phyloP scores from a whole-genome alignment of 2,888 invertebrate genomes.

The Xylota sylvarum region DNA sequence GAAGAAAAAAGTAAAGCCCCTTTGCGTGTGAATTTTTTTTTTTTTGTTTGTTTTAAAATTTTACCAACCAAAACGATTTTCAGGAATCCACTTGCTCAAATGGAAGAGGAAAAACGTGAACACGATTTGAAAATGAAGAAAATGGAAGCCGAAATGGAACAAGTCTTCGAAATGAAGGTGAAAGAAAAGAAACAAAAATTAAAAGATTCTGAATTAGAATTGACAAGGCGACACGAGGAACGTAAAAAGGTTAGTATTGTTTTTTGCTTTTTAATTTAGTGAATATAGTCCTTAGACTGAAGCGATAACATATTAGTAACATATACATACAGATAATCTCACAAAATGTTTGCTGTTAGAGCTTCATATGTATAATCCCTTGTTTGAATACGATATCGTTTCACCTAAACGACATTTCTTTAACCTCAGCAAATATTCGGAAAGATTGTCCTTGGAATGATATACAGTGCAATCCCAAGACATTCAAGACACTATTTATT shows the following conservation, averaged over 20 bases:
- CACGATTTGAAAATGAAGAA: constrained; percentile 99
- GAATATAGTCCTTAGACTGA: constrained; percentile 67
- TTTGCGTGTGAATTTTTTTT: constrained; percentile 49
- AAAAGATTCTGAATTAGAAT: constrained; percentile 97
- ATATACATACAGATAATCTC: neutral
- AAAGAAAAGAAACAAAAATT: constrained; percentile 98
- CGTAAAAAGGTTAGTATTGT: constrained; percentile 87
- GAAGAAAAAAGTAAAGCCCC: neutral
- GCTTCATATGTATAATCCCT: constrained; percentile 8
- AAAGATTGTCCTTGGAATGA: too few relatives aligned
- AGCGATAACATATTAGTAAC: neutral
- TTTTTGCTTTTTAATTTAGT: constrained; percentile 80
- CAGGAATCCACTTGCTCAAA: constrained; percentile 98
- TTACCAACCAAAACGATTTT: constrained; percentile 60
- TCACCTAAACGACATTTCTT: too few relatives aligned
- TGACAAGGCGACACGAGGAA: constrained; percentile 95
- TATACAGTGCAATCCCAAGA: too few relatives aligned
- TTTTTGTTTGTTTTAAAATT: constrained; percentile 44
- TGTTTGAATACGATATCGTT: too few relatives aligned
- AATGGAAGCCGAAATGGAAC: constrained; percentile 99
- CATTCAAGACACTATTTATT: too few relatives aligned
- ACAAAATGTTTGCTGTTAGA: constrained; percentile 33
- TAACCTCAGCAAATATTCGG: too few relatives aligned
- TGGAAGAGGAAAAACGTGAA: constrained; percentile 99
- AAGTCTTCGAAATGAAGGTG: constrained; percentile 99